Evolutionary conservation across 2,888 invertebrate genomes (phyloP).

Genomic region (Dorcus hopei): DNA sequence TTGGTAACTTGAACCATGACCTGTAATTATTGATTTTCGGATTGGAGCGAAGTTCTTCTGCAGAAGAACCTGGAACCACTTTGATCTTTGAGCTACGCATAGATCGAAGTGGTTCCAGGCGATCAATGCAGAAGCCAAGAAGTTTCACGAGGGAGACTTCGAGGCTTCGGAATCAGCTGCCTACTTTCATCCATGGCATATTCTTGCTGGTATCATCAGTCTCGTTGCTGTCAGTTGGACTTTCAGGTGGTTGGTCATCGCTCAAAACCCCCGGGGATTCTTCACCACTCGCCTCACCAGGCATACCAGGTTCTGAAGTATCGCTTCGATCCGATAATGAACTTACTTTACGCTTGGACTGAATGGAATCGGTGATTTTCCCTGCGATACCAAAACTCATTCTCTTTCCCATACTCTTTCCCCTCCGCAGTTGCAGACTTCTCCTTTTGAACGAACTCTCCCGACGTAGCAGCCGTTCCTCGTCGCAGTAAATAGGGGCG

Average conservation of each 20-base stretch:
- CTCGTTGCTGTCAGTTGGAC: constrained; percentile 84
- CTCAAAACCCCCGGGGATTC: constrained; percentile 73
- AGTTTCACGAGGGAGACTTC: no score
- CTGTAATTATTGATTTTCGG: constrained; percentile 42
- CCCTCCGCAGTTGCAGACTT: constrained; percentile 76
- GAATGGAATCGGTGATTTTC: constrained; percentile 69
- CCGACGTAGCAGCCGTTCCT: constrained; percentile 60
- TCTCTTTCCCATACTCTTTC: constrained; percentile 78
- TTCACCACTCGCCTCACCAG: constrained; percentile 66
- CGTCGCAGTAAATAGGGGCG: constrained; percentile 71
- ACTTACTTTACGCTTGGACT: constrained; percentile 86
- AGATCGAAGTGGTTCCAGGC: no score
- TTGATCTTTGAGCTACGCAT: no score
- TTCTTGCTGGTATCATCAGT: constrained; percentile 86
- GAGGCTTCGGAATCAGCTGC: background rate
- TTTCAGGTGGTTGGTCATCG: constrained; percentile 92
- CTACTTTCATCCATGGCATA: constrained; percentile 91
- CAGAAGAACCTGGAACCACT: no score
- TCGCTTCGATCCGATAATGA: constrained; percentile 89
- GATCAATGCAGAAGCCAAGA: no score
- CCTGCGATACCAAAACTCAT: constrained; percentile 29
- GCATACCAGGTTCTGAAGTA: constrained; percentile 73
- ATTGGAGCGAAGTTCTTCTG: no score
- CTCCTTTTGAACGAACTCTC: constrained; percentile 82
- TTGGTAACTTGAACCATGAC: constrained; percentile 79